Percentiles rank a stretch among this genome's conserved stretches.
Conservation (phyloP, 2,888 invertebrate species). For the Drosophila gaucha region DNA sequence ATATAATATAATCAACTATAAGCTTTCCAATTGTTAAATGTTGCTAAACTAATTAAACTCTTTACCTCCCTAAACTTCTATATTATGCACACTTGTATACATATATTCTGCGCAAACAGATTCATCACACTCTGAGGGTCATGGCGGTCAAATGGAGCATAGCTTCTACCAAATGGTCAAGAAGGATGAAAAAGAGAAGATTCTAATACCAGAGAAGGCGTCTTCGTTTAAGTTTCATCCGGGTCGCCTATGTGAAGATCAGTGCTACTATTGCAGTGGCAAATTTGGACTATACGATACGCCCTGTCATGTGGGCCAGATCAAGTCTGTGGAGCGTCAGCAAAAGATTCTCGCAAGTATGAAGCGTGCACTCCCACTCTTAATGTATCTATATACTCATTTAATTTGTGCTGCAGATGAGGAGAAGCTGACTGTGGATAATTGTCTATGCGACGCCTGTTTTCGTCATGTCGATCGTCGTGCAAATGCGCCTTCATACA, state of each 20-base stretch:
- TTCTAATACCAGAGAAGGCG: slow-evolving; percentile 94
- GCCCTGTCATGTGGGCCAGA: slow-evolving; percentile 94
- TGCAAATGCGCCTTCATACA: slow-evolving; percentile 90
- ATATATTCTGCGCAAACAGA: slow-evolving; percentile 48
- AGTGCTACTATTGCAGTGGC: slow-evolving; percentile 94
- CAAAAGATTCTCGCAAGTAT: slow-evolving; percentile 91
- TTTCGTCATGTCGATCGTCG: slow-evolving; percentile 94
- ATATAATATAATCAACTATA: too few relatives aligned
- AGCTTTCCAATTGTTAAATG: too few relatives aligned
- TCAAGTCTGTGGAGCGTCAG: slow-evolving; percentile 92
- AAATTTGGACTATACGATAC: slow-evolving; percentile 94
- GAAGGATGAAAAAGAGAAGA: slow-evolving; percentile 84
- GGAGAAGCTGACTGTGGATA: slow-evolving; percentile 92
- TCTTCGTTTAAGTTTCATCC: slow-evolving; percentile 95
- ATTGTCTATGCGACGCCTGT: slow-evolving; percentile 94
- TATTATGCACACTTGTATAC: too few relatives aligned
- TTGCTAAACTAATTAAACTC: too few relatives aligned
- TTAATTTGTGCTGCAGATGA: slow-evolving; percentile 86
- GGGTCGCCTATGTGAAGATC: slow-evolving; percentile 92
- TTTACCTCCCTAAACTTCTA: too few relatives aligned
- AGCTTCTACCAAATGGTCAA: slow-evolving; percentile 76
- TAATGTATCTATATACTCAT: neutral
- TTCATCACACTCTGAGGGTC: slow-evolving; percentile 82
- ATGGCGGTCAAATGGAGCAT: slow-evolving; percentile 58
- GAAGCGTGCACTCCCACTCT: slow-evolving; percentile 72